These are phyloP conservation scores for Sisor rabdophorus DNA, from an alignment of 2,113 vertebrate species.

Conservation along the genomic window DNA sequence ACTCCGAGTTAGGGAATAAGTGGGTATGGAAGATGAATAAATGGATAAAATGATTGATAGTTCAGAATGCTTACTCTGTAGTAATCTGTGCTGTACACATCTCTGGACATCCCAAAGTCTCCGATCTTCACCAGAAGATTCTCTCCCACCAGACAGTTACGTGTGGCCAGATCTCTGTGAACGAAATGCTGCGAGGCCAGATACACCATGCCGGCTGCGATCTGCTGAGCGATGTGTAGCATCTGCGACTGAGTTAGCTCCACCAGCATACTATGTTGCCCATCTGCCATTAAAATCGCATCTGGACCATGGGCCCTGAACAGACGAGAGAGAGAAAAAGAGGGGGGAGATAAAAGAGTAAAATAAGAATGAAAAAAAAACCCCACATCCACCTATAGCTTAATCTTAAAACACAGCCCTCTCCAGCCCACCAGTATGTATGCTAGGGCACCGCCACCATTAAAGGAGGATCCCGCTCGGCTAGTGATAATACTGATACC, in stretches of 20 bases:
- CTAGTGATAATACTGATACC: too few relatives aligned
- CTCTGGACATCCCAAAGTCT: constrained; percentile 98
- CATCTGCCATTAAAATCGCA: constrained; percentile 91
- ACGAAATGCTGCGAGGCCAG: constrained; percentile 97
- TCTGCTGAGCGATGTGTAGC: constrained; percentile 97
- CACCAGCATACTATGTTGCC: constrained; percentile 77
- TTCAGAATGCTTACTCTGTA: constrained; percentile 78
- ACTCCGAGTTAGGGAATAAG: too few relatives aligned
- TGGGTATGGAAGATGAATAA: too few relatives aligned
- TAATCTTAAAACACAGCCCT: too few relatives aligned
- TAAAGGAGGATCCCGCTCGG: too few relatives aligned
- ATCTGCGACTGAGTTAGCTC: constrained; percentile 97
- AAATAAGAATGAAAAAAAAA: background rate
- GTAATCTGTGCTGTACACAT: constrained; percentile 99
- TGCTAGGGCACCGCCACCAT: too few relatives aligned
- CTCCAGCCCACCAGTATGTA: too few relatives aligned
- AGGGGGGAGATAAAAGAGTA: background rate
- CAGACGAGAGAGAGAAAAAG: background rate
- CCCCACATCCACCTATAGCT: background rate
- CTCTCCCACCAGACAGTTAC: constrained; percentile 96
- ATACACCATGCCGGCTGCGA: constrained; percentile 98
- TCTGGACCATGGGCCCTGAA: constrained; percentile 92
- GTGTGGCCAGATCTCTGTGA: constrained; percentile 94
- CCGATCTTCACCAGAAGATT: constrained; percentile 98
- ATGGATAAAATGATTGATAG: too few relatives aligned